Conservation (phyloP, 2,888 invertebrate genomes). For the Hedya salicella region DNA sequence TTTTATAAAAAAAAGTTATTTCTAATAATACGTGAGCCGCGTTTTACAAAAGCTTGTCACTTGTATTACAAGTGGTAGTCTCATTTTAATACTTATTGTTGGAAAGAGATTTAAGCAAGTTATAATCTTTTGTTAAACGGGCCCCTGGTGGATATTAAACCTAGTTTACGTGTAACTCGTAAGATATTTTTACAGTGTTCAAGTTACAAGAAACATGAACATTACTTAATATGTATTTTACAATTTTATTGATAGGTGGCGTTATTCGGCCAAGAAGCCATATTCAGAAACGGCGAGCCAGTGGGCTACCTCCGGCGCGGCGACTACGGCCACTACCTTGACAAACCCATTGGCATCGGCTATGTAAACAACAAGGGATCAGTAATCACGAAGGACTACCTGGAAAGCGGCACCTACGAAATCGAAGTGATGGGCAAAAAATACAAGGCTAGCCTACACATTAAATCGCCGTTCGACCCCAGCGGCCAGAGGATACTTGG, state of each 20-base stretch:
- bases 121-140: too few relatives aligned
- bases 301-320: constrained; percentile 93
- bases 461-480: constrained; percentile 93
- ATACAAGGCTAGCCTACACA: constrained; percentile 88
- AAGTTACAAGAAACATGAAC: too few relatives aligned
- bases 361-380: constrained; percentile 86
- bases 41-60: too few relatives aligned
- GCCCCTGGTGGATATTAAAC: too few relatives aligned
- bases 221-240: neutral
- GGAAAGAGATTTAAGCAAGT: too few relatives aligned
- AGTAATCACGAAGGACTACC: constrained; percentile 86
- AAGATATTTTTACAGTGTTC: too few relatives aligned
- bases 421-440: constrained; percentile 92
- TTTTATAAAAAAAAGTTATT: too few relatives aligned
- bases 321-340: constrained; percentile 88
- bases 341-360: constrained; percentile 84
- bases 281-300: constrained; percentile 90
- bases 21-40: too few relatives aligned
- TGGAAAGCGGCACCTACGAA: constrained; percentile 90
- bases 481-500: constrained; percentile 90
- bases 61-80: too few relatives aligned
- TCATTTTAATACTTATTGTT: too few relatives aligned
- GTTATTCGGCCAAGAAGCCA: constrained; percentile 94
- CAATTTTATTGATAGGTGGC: constrained; percentile 80
- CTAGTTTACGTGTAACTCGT: too few relatives aligned